These are phyloP conservation scores for Hyles vespertilio DNA, from an alignment of 1,140 invertebrate species.

Conservation along the genomic window DNA sequence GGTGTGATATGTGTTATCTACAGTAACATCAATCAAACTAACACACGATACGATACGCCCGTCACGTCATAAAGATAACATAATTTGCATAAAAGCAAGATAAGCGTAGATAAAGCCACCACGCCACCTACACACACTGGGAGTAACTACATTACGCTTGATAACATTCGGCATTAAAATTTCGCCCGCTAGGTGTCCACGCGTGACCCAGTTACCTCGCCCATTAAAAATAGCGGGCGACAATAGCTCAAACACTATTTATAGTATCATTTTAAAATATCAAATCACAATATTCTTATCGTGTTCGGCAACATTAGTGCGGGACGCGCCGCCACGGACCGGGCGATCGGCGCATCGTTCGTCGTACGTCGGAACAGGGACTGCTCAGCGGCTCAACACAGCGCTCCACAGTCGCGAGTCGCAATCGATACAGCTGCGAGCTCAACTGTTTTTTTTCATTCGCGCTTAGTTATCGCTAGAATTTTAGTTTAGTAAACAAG, in stretches of 20 bases:
- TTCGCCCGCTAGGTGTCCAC: conserved; percentile 41
- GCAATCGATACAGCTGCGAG: conserved; percentile 9
- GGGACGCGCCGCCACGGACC: not conserved
- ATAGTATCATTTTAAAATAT: conserved; percentile 60
- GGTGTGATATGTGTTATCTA: no score
- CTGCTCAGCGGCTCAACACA: conserved; percentile 5
- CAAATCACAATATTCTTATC: conserved; percentile 29
- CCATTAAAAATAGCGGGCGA: conserved; percentile 68
- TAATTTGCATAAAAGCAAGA: not conserved
- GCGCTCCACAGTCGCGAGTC: no score
- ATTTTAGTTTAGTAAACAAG: conserved; percentile 68
- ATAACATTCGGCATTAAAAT: conserved; percentile 44
- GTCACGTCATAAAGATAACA: no score
- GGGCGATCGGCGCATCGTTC: not conserved
- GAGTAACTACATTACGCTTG: conserved; percentile 23
- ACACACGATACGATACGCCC: no score
- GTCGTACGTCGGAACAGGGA: not conserved
- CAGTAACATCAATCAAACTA: no score
- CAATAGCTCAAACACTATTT: conserved; percentile 74
- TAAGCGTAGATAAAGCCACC: conserved; percentile 7
- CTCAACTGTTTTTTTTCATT: conserved; percentile 43
- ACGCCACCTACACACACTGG: conserved; percentile 45
- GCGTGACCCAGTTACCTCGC: conserved; percentile 63
- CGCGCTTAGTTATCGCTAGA: conserved; percentile 58
- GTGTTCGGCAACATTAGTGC: not conserved